Evolutionary conservation across 2,797 vertebrate genomes (phyloP).

Genomic region (Anguilla marmorata): DNA sequence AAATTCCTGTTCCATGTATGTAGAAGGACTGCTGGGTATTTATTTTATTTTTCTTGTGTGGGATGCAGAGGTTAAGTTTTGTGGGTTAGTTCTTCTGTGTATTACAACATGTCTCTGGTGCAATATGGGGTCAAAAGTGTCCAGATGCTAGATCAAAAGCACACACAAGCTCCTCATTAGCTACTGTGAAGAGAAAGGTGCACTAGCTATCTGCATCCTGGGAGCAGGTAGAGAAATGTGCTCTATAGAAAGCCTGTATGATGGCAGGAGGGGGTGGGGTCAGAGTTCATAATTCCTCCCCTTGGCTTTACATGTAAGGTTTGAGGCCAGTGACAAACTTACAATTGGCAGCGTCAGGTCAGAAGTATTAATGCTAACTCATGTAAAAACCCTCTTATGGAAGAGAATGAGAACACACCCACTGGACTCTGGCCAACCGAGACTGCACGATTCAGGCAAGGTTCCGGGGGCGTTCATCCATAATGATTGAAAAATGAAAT

Average conservation of each 20-base stretch:
- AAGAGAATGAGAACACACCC: background rate
- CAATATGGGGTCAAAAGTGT: background rate
- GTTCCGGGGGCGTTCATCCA: slow-evolving; percentile 11
- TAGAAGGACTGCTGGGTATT: background rate
- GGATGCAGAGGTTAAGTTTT: background rate
- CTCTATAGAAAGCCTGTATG: background rate
- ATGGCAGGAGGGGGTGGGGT: background rate
- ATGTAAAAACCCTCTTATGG: background rate
- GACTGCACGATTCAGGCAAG: background rate
- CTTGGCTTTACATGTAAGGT: background rate
- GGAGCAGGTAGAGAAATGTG: background rate
- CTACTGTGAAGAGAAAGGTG: background rate
- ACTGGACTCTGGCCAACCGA: background rate
- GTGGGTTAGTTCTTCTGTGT: background rate
- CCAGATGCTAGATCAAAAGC: background rate
- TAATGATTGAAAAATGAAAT: slow-evolving; percentile 22
- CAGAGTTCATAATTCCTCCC: background rate
- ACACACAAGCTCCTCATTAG: background rate
- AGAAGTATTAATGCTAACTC: background rate
- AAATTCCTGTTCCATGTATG: background rate
- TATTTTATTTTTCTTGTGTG: background rate
- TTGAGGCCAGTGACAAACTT: background rate
- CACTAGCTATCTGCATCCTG: background rate
- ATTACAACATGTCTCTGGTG: background rate
- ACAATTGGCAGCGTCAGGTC: background rate